Base-by-base conservation (phyloP, 2,888 invertebrate genomes). In the Callimorpha dominula region DNA sequence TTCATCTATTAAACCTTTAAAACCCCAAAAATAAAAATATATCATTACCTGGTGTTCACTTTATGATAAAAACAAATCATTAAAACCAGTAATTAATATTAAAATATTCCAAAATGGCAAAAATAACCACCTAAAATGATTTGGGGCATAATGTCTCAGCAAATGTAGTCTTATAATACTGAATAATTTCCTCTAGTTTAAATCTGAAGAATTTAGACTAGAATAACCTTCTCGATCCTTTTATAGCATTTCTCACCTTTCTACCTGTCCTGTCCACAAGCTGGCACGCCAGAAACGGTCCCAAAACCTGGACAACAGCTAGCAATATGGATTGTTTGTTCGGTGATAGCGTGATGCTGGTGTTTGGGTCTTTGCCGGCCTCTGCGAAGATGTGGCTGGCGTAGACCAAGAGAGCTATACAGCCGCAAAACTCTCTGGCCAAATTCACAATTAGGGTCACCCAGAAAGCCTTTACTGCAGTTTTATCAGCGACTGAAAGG, bases 361-460 rank as follows among this genome's bases (percentile, higher is more conserved):
- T 88, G 74, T 82, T 74, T 0, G 89, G 86, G 49, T 89, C 92
- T 49, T 87, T 88, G 11, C 92, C 87, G 0, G 95, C 95, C 71
- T 88, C 92, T 0, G 89, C 86, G 86, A 95, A 95, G 81, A 95
- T 95, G 75, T 95, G 93, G 75, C 95, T 95, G 1, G 95, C 95
- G 86, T 94, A 95, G 0, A 95, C 94, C n/a, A 95, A 82, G 0
- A 95, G 92, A 0, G 94, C 95, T 43, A 95, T 95, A 81, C 95
- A 94, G 43, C 95, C 95, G 82, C 95, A 95, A 86, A 95, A 95
- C 80, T 95, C 95, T 0, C 95, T 77, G 0, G 94, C 91, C 0
- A 95, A 84, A 78, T 95, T 95, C 73, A 95, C 95, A 69, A 92
- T 92, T 0, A 95, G 88, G 0, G 93, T 92, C 68, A 95, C 94